A percentile compares a stretch with the other conserved stretches of the same genome.
These are phyloP conservation scores for Sycobia sp. DNA, from an alignment of 1,140 invertebrate species.

Conservation along the genomic window DNA sequence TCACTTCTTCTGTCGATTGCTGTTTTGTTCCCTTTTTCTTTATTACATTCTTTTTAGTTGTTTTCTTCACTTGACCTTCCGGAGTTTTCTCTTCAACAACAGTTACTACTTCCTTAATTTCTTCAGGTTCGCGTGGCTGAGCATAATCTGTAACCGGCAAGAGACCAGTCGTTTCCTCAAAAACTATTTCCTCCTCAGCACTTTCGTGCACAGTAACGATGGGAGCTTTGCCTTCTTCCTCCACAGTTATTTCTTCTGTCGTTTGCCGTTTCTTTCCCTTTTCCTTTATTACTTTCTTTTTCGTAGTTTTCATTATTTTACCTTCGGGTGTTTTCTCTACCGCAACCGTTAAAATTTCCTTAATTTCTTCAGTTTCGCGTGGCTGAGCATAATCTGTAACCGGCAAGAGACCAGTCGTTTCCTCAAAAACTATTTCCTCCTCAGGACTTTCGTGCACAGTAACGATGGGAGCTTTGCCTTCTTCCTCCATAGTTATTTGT, in stretches of 20 bases:
- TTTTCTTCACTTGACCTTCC: conserved; percentile 32
- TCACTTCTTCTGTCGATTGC: conserved; percentile 60
- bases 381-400: conserved; percentile 17
- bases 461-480: conserved; percentile 36
- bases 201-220: conserved; percentile 46
- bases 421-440: conserved; percentile 30
- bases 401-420: conserved; percentile 8
- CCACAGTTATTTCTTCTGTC: conserved; percentile 60
- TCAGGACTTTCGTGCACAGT: conserved; percentile 26
- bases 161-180: conserved; percentile 33
- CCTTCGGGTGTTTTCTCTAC: conserved; percentile 5
- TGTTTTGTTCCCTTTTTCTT: conserved; percentile 46
- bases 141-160: conserved; percentile 6
- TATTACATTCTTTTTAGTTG: conserved; percentile 46
- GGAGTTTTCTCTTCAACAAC: conserved; percentile 29
- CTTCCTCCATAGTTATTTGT: conserved; percentile 55
- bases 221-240: conserved; percentile 58
- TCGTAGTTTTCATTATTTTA: conserved; percentile 41
- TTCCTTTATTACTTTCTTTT: conserved; percentile 37
- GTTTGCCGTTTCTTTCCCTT: conserved; percentile 57
- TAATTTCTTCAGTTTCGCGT: conserved; percentile 20
- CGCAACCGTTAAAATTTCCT: conserved; percentile 29
- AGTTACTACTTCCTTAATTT: conserved; percentile 10
- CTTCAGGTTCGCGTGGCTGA: background rate
- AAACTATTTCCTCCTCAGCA: conserved; percentile 39